Conservation (phyloP, 2,888 invertebrate species). For the Yponomeuta cagnagella region DNA sequence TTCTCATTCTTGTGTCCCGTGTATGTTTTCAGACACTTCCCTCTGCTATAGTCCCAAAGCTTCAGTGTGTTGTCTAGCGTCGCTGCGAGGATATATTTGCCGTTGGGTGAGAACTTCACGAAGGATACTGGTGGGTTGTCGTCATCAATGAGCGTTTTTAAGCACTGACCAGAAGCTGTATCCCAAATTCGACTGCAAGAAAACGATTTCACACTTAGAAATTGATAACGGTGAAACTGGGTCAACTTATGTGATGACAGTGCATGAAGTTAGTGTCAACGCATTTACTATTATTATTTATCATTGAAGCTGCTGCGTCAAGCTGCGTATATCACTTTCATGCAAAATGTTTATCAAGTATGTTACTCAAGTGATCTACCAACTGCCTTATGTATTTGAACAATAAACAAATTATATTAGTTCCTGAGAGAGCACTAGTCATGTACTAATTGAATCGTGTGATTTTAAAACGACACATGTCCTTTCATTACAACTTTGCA, state of each 20-base stretch:
- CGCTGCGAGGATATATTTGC: slow-evolving; percentile 98
- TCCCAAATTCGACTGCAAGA: slow-evolving; percentile 97
- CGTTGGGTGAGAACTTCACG: slow-evolving; percentile 99
- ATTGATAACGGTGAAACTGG: background rate
- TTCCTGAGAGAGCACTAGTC: too few relatives aligned
- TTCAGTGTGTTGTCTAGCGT: slow-evolving; percentile 98
- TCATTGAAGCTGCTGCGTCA: too few relatives aligned
- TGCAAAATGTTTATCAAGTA: too few relatives aligned
- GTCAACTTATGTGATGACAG: background rate
- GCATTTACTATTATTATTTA: too few relatives aligned
- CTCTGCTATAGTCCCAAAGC: slow-evolving; percentile 99
- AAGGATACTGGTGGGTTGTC: slow-evolving; percentile 99
- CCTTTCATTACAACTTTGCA: too few relatives aligned
- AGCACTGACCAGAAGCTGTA: slow-evolving; percentile 98
- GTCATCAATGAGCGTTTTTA: slow-evolving; percentile 99
- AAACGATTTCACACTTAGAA: slow-evolving; percentile 5
- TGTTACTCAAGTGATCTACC: too few relatives aligned
- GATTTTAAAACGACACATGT: too few relatives aligned
- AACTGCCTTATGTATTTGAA: too few relatives aligned
- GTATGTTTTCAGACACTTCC: slow-evolving; percentile 98
- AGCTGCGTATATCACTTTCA: too few relatives aligned
- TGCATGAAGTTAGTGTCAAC: background rate
- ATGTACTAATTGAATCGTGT: too few relatives aligned
- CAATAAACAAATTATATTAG: too few relatives aligned
- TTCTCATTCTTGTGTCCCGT: slow-evolving; percentile 99